Evolutionary conservation across 92 coral and sea anemone genomes (phyloP).

Genomic region (Paramuricea clavata): DNA sequence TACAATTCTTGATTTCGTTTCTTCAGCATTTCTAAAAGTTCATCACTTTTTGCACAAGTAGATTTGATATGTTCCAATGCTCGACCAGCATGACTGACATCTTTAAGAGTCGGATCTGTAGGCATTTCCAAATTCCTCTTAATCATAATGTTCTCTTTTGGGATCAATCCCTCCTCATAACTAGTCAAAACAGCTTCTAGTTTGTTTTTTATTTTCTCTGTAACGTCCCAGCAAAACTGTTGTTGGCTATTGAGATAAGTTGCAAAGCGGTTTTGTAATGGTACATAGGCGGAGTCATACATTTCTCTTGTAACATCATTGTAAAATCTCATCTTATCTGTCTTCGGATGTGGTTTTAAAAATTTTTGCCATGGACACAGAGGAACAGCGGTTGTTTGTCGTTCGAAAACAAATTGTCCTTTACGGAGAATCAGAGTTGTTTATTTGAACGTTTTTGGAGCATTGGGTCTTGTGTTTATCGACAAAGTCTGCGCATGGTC

Average conservation of each 20-base stretch:
- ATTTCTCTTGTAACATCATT: conserved; percentile 22
- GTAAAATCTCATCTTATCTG: conserved; percentile 36
- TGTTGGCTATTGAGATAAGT: conserved; percentile 32
- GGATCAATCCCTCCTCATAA: conserved; percentile 46
- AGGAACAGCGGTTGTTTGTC: conserved; percentile 13
- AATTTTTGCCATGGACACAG: conserved; percentile 26
- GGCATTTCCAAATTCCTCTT: conserved; percentile 30
- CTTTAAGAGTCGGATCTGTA: conserved; percentile 19
- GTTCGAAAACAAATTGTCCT: conserved; percentile 10
- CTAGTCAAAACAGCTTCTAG: conserved; percentile 16
- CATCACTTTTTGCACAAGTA: conserved; percentile 31
- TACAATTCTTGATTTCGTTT: conserved; percentile 24
- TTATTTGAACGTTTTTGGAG: conserved; percentile 12
- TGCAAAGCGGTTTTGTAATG: conserved; percentile 13
- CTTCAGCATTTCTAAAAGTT: conserved; percentile 41
- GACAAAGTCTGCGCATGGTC: too few relatives aligned
- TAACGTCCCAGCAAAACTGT: conserved; percentile 42
- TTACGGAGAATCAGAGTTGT: conserved; percentile 11
- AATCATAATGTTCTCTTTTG: conserved; percentile 45
- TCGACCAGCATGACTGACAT: conserved; percentile 42
- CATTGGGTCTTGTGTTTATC: background rate
- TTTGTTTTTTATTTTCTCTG: background rate
- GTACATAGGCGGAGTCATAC: conserved; percentile 32
- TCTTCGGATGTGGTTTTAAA: conserved; percentile 37
- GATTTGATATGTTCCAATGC: conserved; percentile 27